These are phyloP conservation scores for Conus canariensis DNA, from an alignment of 2,888 invertebrate genomes.

Conservation along the genomic window DNA sequence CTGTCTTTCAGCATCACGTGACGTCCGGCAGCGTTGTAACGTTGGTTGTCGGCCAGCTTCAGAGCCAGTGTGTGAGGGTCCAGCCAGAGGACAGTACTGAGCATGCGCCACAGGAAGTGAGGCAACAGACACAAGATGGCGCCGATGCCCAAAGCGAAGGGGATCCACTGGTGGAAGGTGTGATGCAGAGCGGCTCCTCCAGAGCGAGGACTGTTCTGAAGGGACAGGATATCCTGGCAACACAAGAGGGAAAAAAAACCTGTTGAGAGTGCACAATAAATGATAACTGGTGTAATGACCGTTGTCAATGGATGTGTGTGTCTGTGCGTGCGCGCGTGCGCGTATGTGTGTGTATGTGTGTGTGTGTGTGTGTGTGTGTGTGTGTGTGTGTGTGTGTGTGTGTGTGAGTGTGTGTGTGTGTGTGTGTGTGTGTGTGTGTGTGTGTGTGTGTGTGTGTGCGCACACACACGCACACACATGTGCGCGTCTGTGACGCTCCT, in stretches of 20 bases:
- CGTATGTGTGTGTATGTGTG: too few species aligned
- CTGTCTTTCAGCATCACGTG: slow-evolving; percentile 32
- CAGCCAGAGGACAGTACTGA: slow-evolving; percentile 33
- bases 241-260: background rate
- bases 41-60: slow-evolving; percentile 29
- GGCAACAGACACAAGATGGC: slow-evolving; percentile 17
- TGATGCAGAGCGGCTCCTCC: background rate
- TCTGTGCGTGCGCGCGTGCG: background rate
- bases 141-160: background rate
- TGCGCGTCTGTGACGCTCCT: background rate
- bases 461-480: too few species aligned
- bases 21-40: slow-evolving; percentile 6
- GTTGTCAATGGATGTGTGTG: too few species aligned
- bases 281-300: too few species aligned
- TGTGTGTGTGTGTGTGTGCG: too few species aligned
- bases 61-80: slow-evolving; percentile 15
- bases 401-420: background rate
- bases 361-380: too few species aligned
- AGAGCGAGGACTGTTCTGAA: background rate
- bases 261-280: too few species aligned
- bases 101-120: slow-evolving; percentile 31
- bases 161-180: slow-evolving; percentile 30
- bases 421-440: too few species aligned
- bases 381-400: too few species aligned
- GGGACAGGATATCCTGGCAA: background rate